Percentiles rank a stretch among this genome's conserved stretches.
phyloP scores from a whole-genome alignment of 2,113 vertebrate genomes.

The Xenus cinereus region DNA sequence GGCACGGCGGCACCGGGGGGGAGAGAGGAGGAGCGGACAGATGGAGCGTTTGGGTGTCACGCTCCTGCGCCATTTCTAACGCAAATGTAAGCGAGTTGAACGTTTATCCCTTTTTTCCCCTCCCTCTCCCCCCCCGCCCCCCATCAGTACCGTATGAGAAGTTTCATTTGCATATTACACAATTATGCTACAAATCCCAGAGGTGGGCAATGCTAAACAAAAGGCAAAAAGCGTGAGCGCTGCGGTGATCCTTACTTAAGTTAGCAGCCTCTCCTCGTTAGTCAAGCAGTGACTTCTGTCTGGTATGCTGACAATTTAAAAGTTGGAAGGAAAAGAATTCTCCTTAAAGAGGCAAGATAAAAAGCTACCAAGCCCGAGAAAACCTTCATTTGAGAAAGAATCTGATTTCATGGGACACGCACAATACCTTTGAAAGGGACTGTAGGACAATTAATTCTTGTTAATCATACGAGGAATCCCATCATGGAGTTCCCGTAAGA shows the following conservation, averaged over 20 bases:
- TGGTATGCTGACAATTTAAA: background rate
- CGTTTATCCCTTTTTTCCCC: rapidly evolving
- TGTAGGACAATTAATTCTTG: background rate
- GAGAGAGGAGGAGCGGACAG: background rate
- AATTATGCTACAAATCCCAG: background rate
- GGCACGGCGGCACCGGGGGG: background rate
- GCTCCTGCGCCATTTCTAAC: background rate
- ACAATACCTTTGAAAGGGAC: rapidly evolving
- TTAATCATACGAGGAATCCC: background rate
- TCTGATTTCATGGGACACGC: rapidly evolving
- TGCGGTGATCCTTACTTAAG: background rate
- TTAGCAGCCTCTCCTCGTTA: background rate
- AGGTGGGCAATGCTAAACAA: too few relatives aligned
- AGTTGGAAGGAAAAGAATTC: background rate
- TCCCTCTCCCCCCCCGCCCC: background rate
- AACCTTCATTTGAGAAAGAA: background rate
- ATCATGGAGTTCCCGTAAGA: rapidly evolving
- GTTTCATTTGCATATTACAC: background rate
- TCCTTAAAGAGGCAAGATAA: background rate
- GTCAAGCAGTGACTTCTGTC: background rate
- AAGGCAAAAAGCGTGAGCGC: rapidly evolving
- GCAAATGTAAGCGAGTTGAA: background rate
- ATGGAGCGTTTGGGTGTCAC: background rate
- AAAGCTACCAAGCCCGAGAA: background rate
- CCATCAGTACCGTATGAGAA: background rate